phyloP scores from a whole-genome alignment of 2,113 vertebrate genomes.

The Centropristis striata region DNA sequence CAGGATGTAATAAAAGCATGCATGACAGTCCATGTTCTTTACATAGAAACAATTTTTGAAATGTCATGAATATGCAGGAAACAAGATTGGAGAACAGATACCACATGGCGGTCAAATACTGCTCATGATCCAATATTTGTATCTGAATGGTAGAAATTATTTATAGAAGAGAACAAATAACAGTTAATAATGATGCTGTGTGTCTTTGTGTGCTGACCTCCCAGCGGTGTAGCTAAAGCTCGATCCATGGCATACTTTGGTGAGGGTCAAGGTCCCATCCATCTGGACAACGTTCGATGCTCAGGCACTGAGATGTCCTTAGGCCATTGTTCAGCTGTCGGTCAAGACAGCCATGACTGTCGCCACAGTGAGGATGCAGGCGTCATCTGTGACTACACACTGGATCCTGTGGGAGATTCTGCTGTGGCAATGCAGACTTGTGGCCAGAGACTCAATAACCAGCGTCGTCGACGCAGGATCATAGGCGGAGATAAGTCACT shows the following conservation, averaged over 20 bases:
- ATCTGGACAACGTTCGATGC: slow-evolving; percentile 87
- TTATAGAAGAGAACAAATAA: neutral
- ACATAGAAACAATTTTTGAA: too few species aligned
- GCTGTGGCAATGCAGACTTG: slow-evolving; percentile 63
- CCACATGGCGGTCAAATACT: too few species aligned
- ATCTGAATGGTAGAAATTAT: too few species aligned
- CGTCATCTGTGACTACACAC: slow-evolving; percentile 89
- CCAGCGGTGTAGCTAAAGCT: slow-evolving; percentile 88
- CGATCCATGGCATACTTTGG: slow-evolving; percentile 90
- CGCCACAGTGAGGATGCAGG: slow-evolving; percentile 90
- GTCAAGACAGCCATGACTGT: slow-evolving; percentile 83
- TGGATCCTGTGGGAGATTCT: slow-evolving; percentile 71
- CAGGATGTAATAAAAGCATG: too few species aligned
- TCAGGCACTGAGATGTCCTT: slow-evolving; percentile 84
- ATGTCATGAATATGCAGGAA: too few species aligned
- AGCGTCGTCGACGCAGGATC: slow-evolving; percentile 88
- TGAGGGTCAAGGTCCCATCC: slow-evolving; percentile 87
- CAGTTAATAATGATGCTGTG: neutral
- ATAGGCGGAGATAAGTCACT: slow-evolving; percentile 91
- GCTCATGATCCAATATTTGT: too few species aligned
- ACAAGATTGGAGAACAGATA: too few species aligned
- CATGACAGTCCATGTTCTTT: too few species aligned
- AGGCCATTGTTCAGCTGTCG: slow-evolving; percentile 78
- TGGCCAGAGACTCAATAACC: slow-evolving; percentile 76
- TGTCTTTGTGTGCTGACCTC: slow-evolving; percentile 19